A percentile compares a stretch with the other conserved stretches of the same genome.
phyloP scores from a whole-genome alignment of 2,888 invertebrate species.

The Lochmaea crataegi region DNA sequence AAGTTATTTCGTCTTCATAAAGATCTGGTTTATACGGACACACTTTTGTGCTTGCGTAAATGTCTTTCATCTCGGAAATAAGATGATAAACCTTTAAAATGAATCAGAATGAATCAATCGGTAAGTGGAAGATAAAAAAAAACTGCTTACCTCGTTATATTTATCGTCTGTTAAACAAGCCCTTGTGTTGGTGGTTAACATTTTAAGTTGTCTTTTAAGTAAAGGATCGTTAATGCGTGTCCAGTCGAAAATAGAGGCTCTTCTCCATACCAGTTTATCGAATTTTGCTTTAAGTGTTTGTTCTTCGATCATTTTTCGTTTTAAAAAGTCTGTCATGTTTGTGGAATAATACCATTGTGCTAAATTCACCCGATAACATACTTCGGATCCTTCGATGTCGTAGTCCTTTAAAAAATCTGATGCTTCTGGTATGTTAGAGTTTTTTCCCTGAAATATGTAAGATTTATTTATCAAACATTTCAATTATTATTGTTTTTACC shows the following conservation, averaged over 20 bases:
- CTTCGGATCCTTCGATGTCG: conserved; percentile 77
- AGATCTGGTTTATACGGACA: conserved; percentile 70
- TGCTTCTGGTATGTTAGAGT: conserved; percentile 75
- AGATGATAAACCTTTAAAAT: conserved; percentile 73
- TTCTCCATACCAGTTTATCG: conserved; percentile 80
- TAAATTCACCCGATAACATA: conserved; percentile 78
- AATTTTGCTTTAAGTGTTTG: conserved; percentile 78
- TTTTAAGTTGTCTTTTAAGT: conserved; percentile 75
- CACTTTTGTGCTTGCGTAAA: conserved; percentile 77
- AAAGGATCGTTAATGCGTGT: conserved; percentile 75
- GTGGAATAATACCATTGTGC: conserved; percentile 83
- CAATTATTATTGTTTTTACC: too few species aligned
- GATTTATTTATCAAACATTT: background rate
- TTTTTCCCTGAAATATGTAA: conserved; percentile 69
- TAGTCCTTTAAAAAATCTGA: conserved; percentile 79
- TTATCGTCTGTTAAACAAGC: conserved; percentile 81
- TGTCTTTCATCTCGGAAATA: conserved; percentile 82
- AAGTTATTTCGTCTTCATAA: conserved; percentile 65
- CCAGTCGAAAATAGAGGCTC: conserved; percentile 77
- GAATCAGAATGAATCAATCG: background rate
- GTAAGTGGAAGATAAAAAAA: background rate
- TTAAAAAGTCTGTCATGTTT: conserved; percentile 79
- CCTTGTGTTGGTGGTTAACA: conserved; percentile 77
- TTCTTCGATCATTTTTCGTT: conserved; percentile 78
- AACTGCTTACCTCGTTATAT: conserved; percentile 73